Evolutionary conservation across 1,140 invertebrate genomes (phyloP).

Genomic region (Drosophila arizonae): DNA sequence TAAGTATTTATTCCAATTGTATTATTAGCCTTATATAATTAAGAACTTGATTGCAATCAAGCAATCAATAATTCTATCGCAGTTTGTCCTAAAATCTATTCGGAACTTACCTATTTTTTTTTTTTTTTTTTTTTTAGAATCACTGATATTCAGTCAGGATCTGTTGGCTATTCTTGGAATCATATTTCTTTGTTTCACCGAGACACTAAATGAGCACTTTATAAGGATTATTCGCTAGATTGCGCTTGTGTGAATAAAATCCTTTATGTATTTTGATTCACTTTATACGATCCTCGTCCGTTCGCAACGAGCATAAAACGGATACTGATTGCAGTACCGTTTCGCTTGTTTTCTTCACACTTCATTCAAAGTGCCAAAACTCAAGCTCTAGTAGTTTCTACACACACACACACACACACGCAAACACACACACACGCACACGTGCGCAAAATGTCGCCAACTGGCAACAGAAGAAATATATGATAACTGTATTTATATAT

Average conservation of each 20-base stretch:
- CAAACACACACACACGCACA: conserved; percentile 56
- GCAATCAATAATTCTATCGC: not conserved
- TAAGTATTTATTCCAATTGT: no score
- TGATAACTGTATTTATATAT: conserved; percentile 60
- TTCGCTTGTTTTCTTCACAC: conserved; percentile 63
- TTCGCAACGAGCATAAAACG: conserved; percentile 66
- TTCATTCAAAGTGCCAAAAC: conserved; percentile 67
- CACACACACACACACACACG: conserved; percentile 41
- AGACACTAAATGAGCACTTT: conserved; percentile 7
- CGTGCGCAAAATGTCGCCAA: conserved; percentile 50
- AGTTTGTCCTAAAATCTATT: not conserved
- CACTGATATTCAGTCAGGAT: conserved; percentile 55
- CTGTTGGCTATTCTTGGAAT: conserved; percentile 59
- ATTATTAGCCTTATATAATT: no score
- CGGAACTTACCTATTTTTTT: conserved; percentile 43
- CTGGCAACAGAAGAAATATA: conserved; percentile 49
- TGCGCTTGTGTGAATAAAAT: not conserved
- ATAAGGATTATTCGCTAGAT: not conserved
- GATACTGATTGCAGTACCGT: conserved; percentile 60
- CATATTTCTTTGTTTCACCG: conserved; percentile 38
- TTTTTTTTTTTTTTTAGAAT: not conserved
- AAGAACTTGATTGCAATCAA: no score
- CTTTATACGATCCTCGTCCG: conserved; percentile 26
- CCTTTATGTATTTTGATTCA: not conserved
- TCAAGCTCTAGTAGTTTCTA: conserved; percentile 67